Base-by-base conservation (phyloP, 2,113 vertebrate species). In the Epinephelus fuscoguttatus region DNA sequence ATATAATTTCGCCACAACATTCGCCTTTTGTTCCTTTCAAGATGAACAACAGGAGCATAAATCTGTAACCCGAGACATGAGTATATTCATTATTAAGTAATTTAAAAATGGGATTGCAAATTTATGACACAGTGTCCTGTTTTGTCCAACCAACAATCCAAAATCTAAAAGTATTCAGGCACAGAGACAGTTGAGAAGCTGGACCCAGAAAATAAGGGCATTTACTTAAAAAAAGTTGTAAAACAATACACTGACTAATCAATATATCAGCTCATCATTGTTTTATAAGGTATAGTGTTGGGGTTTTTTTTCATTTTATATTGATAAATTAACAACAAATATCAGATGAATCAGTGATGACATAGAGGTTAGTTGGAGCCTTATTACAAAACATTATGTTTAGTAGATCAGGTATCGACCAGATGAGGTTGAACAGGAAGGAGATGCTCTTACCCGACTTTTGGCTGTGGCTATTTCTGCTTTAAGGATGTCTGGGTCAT, bases 401-500 rank as follows among this genome's bases (percentile, higher is more conserved):
- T 14, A 13, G 37, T 23, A 1, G 9, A 13, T 37, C 14, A 49
- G 18, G 25, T 5, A 37, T 50, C 25, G 25, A 19, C 4, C 53
- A 21, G 30, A 67, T 9, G 1, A 2, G 12, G 33, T 8, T 14
- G 11, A 21, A 10, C 1, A 67, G 45, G 33, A 30, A 18, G 27
- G 1, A 18, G 53, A 17, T 7, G 55, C 30, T 80, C 97, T 94
- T 95, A 99, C 98, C 96, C 98, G 96, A 87, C 97, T 98, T 93
- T 98, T 99, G 75, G 98, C 96, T 14, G 98, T 99, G 85, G 97
- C 94, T 68, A 99, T 99, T 92, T 99, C 98, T 0, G 98, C 98
- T 94, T 99, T 99, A 70, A 99, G 97, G 94, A 99, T 99, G 77
- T 99, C 98, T 0, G 98, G 98, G 91, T 99, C 98, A 71, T 99